phyloP scores from a whole-genome alignment of 2,113 vertebrate genomes.

The Bambusicola thoracicus region DNA sequence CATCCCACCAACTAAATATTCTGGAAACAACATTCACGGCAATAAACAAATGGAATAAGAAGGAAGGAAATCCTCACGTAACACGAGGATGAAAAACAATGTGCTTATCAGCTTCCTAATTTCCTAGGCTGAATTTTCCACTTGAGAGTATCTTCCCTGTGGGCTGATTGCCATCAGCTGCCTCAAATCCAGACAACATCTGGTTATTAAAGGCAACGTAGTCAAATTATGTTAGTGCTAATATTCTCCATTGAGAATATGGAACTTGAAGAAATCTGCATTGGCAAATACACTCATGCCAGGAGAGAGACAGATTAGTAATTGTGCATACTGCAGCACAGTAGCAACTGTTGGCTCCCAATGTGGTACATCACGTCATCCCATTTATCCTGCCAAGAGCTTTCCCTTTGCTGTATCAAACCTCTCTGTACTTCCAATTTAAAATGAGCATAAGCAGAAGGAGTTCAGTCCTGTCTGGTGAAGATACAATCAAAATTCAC shows the following conservation, averaged over 20 bases:
- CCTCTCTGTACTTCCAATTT: not conserved
- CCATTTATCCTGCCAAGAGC: not conserved
- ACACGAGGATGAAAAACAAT: not conserved
- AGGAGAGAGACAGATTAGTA: not conserved
- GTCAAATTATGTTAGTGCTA: not conserved
- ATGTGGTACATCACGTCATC: not conserved
- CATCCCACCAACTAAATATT: not conserved
- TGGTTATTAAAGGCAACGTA: not conserved
- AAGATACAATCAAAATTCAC: not conserved
- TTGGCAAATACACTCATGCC: not conserved
- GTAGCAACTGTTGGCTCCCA: not conserved
- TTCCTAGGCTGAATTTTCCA: not conserved
- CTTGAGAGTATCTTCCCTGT: not conserved
- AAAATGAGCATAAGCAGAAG: not conserved
- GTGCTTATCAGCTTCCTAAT: not conserved
- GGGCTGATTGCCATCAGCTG: not conserved
- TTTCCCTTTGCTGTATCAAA: not conserved
- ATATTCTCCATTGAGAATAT: not conserved
- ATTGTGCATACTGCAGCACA: not conserved
- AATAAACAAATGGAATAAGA: not conserved
- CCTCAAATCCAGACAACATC: not conserved
- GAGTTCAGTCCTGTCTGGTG: not conserved
- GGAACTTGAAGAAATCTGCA: not conserved
- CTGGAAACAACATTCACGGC: not conserved
- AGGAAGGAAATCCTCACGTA: not conserved